Conservation (phyloP, 2,888 invertebrate species). For the Mesoligia furuncula region DNA sequence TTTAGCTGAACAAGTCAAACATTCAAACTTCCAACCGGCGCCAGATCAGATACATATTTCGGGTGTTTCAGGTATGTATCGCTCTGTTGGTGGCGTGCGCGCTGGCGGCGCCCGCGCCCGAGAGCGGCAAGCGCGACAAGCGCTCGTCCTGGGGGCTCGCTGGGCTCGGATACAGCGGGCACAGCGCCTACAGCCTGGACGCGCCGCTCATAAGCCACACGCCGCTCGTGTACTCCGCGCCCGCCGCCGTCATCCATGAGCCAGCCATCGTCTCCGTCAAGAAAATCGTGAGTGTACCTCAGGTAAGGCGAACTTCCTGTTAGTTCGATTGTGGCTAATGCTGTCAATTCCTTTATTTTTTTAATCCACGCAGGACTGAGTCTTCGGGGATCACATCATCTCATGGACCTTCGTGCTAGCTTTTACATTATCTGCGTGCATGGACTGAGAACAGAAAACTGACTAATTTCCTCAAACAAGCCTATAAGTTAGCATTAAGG, state of each 20-base stretch:
- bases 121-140: slow-evolving; percentile 70
- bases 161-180: not conserved
- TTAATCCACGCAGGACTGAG: not conserved
- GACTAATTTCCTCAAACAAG: not conserved
- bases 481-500: not conserved
- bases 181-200: slow-evolving; percentile 40
- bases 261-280: slow-evolving; percentile 70
- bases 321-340: not conserved
- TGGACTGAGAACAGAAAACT: not conserved
- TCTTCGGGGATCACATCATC: not conserved
- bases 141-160: slow-evolving; percentile 65
- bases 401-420: not conserved
- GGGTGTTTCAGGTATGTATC: slow-evolving; percentile 67
- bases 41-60: not conserved
- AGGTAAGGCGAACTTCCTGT: slow-evolving; percentile 65
- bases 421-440: not conserved
- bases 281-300: slow-evolving; percentile 77
- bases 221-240: slow-evolving; percentile 47
- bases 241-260: slow-evolving; percentile 60
- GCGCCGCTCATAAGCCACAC: slow-evolving; percentile 51
- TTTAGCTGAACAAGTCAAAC: not conserved
- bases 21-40: not conserved
- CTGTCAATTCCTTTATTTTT: not conserved
- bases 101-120: slow-evolving; percentile 63
- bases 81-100: slow-evolving; percentile 69